phyloP scores from a whole-genome alignment of 2,888 invertebrate genomes.

The Holacanthella duospinosa region DNA sequence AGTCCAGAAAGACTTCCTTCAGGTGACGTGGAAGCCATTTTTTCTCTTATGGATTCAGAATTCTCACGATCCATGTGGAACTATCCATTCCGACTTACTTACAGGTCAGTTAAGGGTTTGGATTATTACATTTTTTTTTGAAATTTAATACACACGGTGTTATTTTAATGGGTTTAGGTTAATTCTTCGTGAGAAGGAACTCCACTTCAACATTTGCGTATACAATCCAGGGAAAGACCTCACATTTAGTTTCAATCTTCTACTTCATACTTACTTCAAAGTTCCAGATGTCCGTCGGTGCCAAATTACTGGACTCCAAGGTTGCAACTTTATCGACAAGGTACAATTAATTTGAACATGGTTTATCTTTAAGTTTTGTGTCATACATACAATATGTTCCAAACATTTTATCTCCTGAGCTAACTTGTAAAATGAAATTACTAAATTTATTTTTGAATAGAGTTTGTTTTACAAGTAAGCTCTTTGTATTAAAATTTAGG shows the following conservation, averaged over 20 bases:
- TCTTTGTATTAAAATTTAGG: too few relatives aligned
- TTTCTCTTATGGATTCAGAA: constrained; percentile 84
- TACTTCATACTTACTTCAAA: constrained; percentile 91
- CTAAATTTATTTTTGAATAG: too few relatives aligned
- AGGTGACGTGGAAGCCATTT: constrained; percentile 83
- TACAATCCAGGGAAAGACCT: constrained; percentile 87
- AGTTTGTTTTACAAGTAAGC: too few relatives aligned
- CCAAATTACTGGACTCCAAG: constrained; percentile 84
- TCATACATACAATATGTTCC: too few relatives aligned
- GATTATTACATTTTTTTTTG: background rate
- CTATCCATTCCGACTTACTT: constrained; percentile 53
- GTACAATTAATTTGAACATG: constrained; percentile 44
- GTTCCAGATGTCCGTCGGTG: constrained; percentile 85
- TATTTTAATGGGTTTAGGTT: constrained; percentile 51
- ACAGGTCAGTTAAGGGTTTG: constrained; percentile 24
- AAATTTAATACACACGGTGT: background rate
- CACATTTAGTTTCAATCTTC: constrained; percentile 80
- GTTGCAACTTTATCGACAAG: constrained; percentile 81
- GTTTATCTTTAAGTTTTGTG: background rate
- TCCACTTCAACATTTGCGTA: constrained; percentile 85
- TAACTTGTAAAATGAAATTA: too few relatives aligned
- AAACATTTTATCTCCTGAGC: too few relatives aligned
- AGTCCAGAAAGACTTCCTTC: constrained; percentile 76
- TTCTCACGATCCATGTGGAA: constrained; percentile 91
- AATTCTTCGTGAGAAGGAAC: constrained; percentile 77